A percentile compares a stretch with the other conserved stretches of the same genome.
These are phyloP conservation scores for Erebia ligea DNA, from an alignment of 2,888 invertebrate genomes.

Conservation along the genomic window DNA sequence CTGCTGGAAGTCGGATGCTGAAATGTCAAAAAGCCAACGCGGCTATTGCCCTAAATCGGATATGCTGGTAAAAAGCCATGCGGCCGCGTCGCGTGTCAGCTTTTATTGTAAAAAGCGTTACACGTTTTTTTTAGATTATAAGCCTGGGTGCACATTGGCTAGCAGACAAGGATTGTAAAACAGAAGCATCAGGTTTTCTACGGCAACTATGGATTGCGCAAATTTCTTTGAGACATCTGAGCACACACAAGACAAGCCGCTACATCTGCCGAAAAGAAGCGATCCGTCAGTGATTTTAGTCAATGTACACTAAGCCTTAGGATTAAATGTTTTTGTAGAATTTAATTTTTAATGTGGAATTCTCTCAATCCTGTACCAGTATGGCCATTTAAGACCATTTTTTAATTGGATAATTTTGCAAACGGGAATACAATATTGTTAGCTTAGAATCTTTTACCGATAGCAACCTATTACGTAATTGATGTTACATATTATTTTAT, in stretches of 20 bases:
- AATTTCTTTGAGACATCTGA: no score
- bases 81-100: constrained; percentile 15
- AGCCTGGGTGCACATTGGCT: no score
- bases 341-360: neutral
- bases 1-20: constrained; percentile 35
- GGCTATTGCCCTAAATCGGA: constrained; percentile 34
- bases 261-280: no score
- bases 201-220: no score
- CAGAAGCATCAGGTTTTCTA: no score
- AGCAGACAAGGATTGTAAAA: no score
- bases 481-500: no score
- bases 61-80: constrained; percentile 28
- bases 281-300: no score
- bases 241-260: no score
- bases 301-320: neutral
- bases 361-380: neutral
- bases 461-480: neutral
- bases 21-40: constrained; percentile 32
- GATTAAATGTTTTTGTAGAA: neutral
- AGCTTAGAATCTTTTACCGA: neutral
- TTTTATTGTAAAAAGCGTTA: constrained; percentile 9
- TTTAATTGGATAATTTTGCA: neutral
- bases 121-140: constrained; percentile 2
- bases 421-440: neutral
- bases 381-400: neutral